Percentiles rank a stretch among this genome's conserved stretches.
These are phyloP conservation scores for Tribolium castaneum DNA, from an alignment of 1,140 invertebrate species.

Conservation along the genomic window DNA sequence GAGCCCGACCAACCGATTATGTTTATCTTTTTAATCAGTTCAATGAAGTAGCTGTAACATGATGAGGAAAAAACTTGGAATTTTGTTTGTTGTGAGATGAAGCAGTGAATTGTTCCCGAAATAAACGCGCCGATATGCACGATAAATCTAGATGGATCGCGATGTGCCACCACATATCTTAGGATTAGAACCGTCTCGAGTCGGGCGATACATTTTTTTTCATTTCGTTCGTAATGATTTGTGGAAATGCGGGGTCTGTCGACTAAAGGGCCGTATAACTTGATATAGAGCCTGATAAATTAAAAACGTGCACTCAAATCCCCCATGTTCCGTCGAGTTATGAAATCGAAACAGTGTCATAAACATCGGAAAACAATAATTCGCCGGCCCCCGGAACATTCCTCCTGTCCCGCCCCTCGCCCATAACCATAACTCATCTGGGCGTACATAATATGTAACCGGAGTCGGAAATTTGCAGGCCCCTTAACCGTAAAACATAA, in stretches of 20 bases:
- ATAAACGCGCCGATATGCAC: slow-evolving; percentile 35
- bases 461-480: slow-evolving; percentile 31
- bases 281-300: slow-evolving; percentile 67
- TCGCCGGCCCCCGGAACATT: slow-evolving; percentile 56
- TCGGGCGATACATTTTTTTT: slow-evolving; percentile 58
- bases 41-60: slow-evolving; percentile 22
- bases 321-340: slow-evolving; percentile 61
- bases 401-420: slow-evolving; percentile 52
- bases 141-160: slow-evolving; percentile 47
- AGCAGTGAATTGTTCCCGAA: not conserved
- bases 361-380: slow-evolving; percentile 68
- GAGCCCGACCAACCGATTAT: slow-evolving; percentile 38
- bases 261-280: slow-evolving; percentile 61
- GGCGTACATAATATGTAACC: slow-evolving; percentile 48
- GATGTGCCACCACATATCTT: slow-evolving; percentile 52
- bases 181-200: slow-evolving; percentile 54
- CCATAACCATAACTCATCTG: slow-evolving; percentile 60
- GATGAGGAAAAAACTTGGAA: not conserved
- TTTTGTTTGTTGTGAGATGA: slow-evolving; percentile 13
- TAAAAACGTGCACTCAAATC: slow-evolving; percentile 64
- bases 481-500: slow-evolving; percentile 35
- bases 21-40: slow-evolving; percentile 41
- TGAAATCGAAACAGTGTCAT: slow-evolving; percentile 67
- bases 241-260: slow-evolving; percentile 59
- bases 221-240: slow-evolving; percentile 59